These are phyloP conservation scores for Caenorhabditis virilis DNA, from an alignment of 2,888 invertebrate species.

Conservation along the genomic window DNA sequence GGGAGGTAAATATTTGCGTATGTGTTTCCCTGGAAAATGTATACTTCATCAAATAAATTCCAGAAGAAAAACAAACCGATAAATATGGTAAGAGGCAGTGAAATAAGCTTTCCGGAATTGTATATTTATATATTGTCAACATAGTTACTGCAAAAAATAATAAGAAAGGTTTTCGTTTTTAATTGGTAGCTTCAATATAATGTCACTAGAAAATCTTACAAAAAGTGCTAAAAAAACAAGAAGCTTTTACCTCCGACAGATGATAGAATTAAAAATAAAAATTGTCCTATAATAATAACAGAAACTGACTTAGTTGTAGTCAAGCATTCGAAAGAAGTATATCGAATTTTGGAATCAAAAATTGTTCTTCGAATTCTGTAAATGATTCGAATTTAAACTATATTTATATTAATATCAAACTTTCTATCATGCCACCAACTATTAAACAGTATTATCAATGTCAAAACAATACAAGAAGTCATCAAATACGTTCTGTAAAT, in stretches of 20 bases:
- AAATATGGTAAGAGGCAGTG: neutral
- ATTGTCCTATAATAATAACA: neutral
- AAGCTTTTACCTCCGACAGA: neutral
- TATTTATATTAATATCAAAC: neutral
- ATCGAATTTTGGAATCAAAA: neutral
- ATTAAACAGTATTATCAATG: slow-evolving; percentile 6
- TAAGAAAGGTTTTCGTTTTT: neutral
- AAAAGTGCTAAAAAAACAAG: no score
- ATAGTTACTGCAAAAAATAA: neutral
- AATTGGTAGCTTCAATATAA: neutral
- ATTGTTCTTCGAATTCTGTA: neutral
- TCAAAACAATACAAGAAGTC: slow-evolving; percentile 10
- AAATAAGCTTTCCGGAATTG: neutral
- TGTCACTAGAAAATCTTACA: no score
- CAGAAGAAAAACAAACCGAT: neutral
- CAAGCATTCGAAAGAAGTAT: neutral
- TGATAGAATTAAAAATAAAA: neutral
- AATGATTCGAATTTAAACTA: neutral
- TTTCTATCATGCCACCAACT: slow-evolving; percentile 6
- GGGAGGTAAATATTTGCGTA: neutral
- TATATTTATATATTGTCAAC: neutral
- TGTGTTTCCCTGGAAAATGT: no score
- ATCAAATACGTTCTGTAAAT: slow-evolving; percentile 11
- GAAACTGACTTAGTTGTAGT: neutral
- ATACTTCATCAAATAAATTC: no score